Conservation (phyloP, 2,797 vertebrate species). For the Enteromius unitaeniatus region DNA sequence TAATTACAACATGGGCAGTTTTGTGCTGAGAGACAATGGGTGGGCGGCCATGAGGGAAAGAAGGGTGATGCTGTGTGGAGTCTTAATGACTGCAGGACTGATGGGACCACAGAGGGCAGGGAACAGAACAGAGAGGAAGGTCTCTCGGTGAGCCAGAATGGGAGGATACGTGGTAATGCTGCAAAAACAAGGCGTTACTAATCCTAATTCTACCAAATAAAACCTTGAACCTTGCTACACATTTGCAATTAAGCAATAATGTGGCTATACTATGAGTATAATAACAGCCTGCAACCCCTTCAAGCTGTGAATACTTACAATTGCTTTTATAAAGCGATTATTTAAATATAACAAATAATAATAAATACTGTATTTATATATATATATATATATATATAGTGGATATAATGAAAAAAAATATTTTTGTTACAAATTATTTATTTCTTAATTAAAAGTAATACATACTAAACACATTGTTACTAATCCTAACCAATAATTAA, state of each 20-base stretch:
- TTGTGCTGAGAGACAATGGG: slow-evolving; percentile 91
- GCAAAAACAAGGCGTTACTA: slow-evolving; percentile 40
- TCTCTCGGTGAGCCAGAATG: slow-evolving; percentile 35
- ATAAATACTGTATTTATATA: not conserved
- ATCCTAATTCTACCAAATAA: not conserved
- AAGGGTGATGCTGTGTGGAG: slow-evolving; percentile 48
- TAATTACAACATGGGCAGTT: slow-evolving; percentile 99
- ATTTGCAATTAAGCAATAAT: slow-evolving; percentile 2
- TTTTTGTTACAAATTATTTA: not conserved
- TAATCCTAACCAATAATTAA: not conserved
- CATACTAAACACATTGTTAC: not conserved
- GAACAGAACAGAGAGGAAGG: slow-evolving; percentile 65
- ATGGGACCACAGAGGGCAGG: slow-evolving; percentile 61
- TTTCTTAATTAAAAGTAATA: not conserved
- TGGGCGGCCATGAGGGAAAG: slow-evolving; percentile 56
- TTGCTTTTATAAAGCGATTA: not conserved
- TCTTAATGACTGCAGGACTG: slow-evolving; percentile 66
- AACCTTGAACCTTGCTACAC: not conserved
- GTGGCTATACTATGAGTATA: not conserved
- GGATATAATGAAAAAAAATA: not conserved
- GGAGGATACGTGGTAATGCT: slow-evolving; percentile 30
- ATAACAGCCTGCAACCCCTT: not conserved
- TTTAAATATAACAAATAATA: not conserved
- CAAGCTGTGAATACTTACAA: not conserved
- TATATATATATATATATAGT: too few species aligned